A percentile compares a stretch with the other conserved stretches of the same genome.
Conservation (phyloP, 2,797 vertebrate genomes). For the Clarias pachynema region DNA sequence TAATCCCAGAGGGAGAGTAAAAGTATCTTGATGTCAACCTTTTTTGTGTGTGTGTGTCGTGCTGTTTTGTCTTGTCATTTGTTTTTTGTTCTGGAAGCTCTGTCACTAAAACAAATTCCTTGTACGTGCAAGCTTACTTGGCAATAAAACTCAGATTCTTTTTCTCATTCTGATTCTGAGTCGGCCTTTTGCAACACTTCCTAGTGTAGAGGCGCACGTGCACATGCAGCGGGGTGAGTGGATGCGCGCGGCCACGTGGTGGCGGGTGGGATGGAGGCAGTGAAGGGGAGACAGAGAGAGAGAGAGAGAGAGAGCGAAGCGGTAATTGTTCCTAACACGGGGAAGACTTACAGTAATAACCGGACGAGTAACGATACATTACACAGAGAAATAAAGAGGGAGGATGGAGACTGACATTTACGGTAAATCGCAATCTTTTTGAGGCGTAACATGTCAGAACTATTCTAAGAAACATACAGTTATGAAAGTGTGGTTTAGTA, state of each 20-base stretch:
- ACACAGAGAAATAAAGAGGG: slow-evolving; percentile 22
- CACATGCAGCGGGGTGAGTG: slow-evolving; percentile 4
- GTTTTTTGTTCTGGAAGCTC: too few relatives aligned
- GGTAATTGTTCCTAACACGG: slow-evolving; percentile 26
- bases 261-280: slow-evolving; percentile 31
- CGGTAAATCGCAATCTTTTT: slow-evolving; percentile 42
- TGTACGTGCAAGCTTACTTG: too few relatives aligned
- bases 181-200: neutral
- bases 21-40: too few relatives aligned
- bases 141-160: too few relatives aligned
- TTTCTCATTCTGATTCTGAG: too few relatives aligned
- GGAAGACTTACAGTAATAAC: slow-evolving; percentile 14
- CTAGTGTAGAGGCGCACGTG: neutral
- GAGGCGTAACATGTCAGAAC: neutral
- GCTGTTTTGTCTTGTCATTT: too few relatives aligned
- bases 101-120: too few relatives aligned
- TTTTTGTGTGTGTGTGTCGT: too few relatives aligned
- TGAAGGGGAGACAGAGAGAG: neutral
- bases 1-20: neutral
- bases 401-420: slow-evolving; percentile 55
- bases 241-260: slow-evolving; percentile 36
- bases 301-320: neutral
- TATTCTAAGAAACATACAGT: neutral
- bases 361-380: slow-evolving; percentile 10
- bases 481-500: neutral